Conservation (phyloP, 2,797 vertebrate species). For the Phalanger gymnotis region DNA sequence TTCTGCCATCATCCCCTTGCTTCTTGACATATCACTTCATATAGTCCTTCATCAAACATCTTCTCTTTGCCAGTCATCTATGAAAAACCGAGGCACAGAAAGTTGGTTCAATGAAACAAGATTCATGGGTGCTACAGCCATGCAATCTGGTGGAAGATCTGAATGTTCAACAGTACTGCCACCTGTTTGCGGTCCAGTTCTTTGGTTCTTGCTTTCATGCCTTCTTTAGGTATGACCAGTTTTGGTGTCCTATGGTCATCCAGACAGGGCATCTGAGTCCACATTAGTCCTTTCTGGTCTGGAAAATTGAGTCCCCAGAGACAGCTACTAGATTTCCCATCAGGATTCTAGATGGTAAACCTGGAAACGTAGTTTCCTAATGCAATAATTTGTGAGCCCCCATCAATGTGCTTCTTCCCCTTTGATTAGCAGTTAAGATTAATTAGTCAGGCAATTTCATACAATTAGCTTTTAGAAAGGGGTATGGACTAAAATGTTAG, state of each 20-base stretch:
- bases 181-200: background rate
- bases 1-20: background rate
- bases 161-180: background rate
- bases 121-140: background rate
- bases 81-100: background rate
- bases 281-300: background rate
- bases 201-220: background rate
- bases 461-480: background rate
- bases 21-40: background rate
- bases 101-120: background rate
- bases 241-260: background rate
- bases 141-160: background rate
- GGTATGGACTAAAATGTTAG: background rate
- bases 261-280: background rate
- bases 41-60: background rate
- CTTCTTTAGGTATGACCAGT: background rate
- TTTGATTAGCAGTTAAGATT: background rate
- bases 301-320: background rate
- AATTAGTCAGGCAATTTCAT: background rate
- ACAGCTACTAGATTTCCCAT: background rate
- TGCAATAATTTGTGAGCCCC: background rate
- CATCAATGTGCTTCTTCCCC: background rate
- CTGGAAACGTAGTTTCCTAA: background rate
- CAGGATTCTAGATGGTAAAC: background rate
- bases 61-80: background rate